These are phyloP conservation scores for Clupea harengus DNA, from an alignment of 2,113 vertebrate genomes.

Conservation along the genomic window DNA sequence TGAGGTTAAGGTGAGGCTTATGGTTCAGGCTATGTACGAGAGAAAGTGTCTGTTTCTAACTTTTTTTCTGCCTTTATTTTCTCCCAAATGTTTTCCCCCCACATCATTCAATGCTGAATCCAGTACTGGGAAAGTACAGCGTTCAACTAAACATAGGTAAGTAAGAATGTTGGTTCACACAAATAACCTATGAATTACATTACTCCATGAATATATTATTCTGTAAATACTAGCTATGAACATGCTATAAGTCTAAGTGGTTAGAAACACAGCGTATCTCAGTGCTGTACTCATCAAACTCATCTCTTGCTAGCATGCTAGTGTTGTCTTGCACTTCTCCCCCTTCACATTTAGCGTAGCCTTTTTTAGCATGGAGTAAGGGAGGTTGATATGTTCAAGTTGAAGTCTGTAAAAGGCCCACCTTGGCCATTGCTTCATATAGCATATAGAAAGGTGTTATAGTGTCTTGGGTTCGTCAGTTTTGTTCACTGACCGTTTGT, in stretches of 20 bases:
- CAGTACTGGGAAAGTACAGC: conserved; percentile 95
- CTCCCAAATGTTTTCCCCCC: not conserved
- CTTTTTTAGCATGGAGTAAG: not conserved
- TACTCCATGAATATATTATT: too few species aligned
- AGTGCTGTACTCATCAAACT: too few species aligned
- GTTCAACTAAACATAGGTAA: conserved; percentile 88
- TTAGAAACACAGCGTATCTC: too few species aligned
- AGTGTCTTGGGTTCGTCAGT: too few species aligned
- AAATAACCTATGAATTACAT: too few species aligned
- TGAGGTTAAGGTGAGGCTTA: not conserved
- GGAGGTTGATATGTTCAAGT: too few species aligned
- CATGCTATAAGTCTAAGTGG: too few species aligned
- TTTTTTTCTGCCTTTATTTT: not conserved
- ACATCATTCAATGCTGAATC: conserved; percentile 25
- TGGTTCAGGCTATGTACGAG: not conserved
- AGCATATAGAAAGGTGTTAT: too few species aligned
- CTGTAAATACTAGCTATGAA: too few species aligned
- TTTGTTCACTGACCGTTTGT: too few species aligned
- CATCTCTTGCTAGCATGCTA: not conserved
- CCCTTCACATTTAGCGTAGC: not conserved
- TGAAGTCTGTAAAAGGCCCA: too few species aligned
- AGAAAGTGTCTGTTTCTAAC: conserved; percentile 18
- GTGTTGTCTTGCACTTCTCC: not conserved
- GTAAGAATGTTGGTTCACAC: conserved; percentile 17
- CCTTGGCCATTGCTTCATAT: too few species aligned